Evolutionary conservation across 2,888 invertebrate species (phyloP).

Genomic region (Polydrusus pterygomalis): DNA sequence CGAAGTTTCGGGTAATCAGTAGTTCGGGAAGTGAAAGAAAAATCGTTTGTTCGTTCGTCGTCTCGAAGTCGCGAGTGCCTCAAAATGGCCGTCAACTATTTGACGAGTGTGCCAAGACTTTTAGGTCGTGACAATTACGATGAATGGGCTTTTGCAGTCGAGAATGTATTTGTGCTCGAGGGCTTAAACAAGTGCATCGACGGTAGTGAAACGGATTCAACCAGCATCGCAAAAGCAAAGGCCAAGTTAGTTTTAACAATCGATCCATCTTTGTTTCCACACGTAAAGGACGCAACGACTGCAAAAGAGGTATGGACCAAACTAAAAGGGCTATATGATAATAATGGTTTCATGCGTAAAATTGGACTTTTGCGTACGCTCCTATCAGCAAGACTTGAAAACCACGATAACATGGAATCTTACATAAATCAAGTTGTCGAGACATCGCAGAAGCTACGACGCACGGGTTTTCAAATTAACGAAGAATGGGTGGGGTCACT

Average conservation of each 20-base stretch:
- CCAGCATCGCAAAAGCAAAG: constrained; percentile 46
- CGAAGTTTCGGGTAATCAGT: too few relatives aligned
- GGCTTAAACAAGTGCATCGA: constrained; percentile 54
- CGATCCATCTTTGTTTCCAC: constrained; percentile 58
- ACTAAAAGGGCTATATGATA: constrained; percentile 58
- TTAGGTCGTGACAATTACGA: constrained; percentile 54
- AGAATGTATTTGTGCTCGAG: constrained; percentile 56
- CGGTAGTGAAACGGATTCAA: constrained; percentile 27
- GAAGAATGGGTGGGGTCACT: constrained; percentile 13
- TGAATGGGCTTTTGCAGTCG: constrained; percentile 55
- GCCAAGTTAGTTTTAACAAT: constrained; percentile 54
- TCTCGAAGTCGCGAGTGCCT: too few relatives aligned
- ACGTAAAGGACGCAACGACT: constrained; percentile 58
- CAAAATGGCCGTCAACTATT: constrained; percentile 28
- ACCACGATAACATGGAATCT: constrained; percentile 52
- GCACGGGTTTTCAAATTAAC: constrained; percentile 42
- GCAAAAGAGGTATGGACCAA: constrained; percentile 58
- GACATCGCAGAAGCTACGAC: constrained; percentile 51
- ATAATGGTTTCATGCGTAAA: constrained; percentile 58
- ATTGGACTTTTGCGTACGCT: constrained; percentile 57
- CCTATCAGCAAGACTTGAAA: constrained; percentile 43
- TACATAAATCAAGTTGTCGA: constrained; percentile 56
- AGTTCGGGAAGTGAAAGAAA: too few relatives aligned
- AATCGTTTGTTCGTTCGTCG: too few relatives aligned
- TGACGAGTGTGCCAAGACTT: constrained; percentile 9